These are phyloP conservation scores for Trachythela sp. DNA, from an alignment of 64 coral and sea anemone species.

Conservation along the genomic window DNA sequence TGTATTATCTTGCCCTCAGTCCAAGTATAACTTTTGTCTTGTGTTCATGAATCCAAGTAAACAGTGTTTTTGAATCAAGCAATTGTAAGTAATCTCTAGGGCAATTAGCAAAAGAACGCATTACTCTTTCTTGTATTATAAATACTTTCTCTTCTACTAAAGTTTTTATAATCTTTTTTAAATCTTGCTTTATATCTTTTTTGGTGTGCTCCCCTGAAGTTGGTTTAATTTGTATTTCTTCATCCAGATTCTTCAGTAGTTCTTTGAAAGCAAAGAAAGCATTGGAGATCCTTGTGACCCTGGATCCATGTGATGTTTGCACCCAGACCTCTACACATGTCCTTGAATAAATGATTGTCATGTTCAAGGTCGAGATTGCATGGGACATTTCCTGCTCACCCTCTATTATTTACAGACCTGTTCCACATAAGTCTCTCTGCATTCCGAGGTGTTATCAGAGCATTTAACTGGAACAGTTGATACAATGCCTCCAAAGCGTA, in stretches of 20 bases:
- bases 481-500: conserved; percentile 15
- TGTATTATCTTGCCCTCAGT: too few species aligned
- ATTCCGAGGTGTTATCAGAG: background rate
- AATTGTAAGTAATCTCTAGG: background rate
- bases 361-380: background rate
- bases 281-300: background rate
- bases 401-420: background rate
- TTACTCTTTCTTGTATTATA: too few species aligned
- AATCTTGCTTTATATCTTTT: background rate
- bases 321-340: background rate
- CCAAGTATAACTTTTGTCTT: too few species aligned
- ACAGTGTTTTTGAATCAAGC: background rate
- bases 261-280: background rate
- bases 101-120: background rate
- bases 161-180: background rate
- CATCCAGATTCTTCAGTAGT: background rate
- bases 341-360: background rate
- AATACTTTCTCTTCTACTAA: background rate
- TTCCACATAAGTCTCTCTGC: background rate
- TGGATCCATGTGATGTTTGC: too few species aligned
- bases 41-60: background rate
- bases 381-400: background rate
- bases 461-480: background rate
- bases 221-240: background rate
- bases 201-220: background rate